phyloP scores from a whole-genome alignment of 2,113 vertebrate genomes.

The Eira barbara region DNA sequence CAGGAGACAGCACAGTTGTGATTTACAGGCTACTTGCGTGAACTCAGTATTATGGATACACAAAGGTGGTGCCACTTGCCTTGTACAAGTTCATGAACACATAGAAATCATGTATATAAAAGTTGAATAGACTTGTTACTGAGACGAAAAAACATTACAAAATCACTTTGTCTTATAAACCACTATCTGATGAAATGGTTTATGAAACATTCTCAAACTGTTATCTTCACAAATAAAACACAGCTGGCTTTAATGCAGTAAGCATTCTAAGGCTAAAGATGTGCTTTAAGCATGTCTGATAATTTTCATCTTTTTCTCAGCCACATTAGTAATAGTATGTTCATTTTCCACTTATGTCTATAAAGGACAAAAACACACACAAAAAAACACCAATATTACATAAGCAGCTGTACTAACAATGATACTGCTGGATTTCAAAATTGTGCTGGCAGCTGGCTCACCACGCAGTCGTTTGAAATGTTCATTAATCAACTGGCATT shows the following conservation, averaged over 20 bases:
- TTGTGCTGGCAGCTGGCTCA: background rate
- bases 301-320: constrained; percentile 16
- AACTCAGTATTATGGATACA: background rate
- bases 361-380: background rate
- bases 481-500: background rate
- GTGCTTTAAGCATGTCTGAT: background rate
- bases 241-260: background rate
- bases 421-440: constrained; percentile 22
- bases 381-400: background rate
- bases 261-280: constrained; percentile 1
- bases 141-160: background rate
- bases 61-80: background rate
- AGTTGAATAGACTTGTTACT: background rate
- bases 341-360: background rate
- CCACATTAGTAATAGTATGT: background rate
- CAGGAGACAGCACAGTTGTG: background rate
- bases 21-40: background rate
- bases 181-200: background rate
- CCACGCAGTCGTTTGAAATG: background rate
- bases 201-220: background rate
- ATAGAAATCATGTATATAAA: background rate
- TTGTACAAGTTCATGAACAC: background rate
- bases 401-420: background rate
- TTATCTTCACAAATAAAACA: constrained; percentile 15
- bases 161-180: constrained; percentile 20